A percentile compares a stretch with the other conserved stretches of the same genome.
phyloP scores from a whole-genome alignment of 1,140 invertebrate species.

The Procambarus clarkii region DNA sequence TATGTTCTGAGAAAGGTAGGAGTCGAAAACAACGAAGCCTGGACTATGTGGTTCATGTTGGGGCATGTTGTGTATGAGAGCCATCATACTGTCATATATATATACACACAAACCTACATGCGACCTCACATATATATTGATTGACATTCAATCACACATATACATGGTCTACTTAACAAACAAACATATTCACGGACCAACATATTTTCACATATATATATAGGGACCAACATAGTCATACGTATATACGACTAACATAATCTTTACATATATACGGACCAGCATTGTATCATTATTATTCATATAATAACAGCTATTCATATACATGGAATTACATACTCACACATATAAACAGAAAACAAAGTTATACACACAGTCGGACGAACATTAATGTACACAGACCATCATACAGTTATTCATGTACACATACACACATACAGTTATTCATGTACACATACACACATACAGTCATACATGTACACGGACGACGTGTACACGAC shows the following conservation, averaged over 20 bases:
- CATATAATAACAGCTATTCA: neutral
- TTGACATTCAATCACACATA: slow-evolving; percentile 2
- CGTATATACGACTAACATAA: slow-evolving; percentile 5
- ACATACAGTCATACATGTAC: neutral
- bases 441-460: slow-evolving; percentile 29
- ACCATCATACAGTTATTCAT: slow-evolving; percentile 15
- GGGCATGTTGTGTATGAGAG: too few species aligned
- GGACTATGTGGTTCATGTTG: too few species aligned
- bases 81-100: neutral
- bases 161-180: neutral
- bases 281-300: too few species aligned
- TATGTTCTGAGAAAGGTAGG: too few species aligned
- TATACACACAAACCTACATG: neutral
- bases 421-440: slow-evolving; percentile 18
- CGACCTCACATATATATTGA: neutral
- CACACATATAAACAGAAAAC: slow-evolving; percentile 10
- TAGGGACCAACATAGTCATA: slow-evolving; percentile 1
- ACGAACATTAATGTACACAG: slow-evolving; percentile 1
- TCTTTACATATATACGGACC: neutral
- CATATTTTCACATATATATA: slow-evolving; percentile 19
- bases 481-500: neutral
- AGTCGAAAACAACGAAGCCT: too few species aligned
- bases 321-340: slow-evolving; percentile 6
- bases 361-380: too few species aligned
- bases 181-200: neutral